Base-by-base conservation (phyloP, 2,888 invertebrate genomes). In the Stenichneumon culpator region DNA sequence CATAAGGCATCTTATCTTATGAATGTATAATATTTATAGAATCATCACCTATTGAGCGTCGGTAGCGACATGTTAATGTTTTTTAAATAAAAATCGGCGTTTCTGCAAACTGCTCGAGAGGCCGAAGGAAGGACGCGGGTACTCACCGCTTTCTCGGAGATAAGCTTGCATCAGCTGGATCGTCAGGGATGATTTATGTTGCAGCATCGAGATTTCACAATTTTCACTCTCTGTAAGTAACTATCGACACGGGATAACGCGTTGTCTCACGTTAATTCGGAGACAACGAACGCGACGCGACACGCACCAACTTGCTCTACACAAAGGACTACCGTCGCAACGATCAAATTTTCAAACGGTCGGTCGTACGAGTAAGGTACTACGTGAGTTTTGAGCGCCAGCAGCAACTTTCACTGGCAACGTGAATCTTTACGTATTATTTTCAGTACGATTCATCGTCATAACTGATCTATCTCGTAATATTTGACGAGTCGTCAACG, bases 101-200 rank as follows among this genome's bases (percentile, higher is more conserved):
- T 44, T 36, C 60, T 22, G 16, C n/a, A 60, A 57, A 63, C 28
- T 60, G 19, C 60, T 60, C 11, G 60, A 39, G 39, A 74, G 19
- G 4, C 44, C 19, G 32, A 63, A 47, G 44, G 5, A 9, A 74
- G 47, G n/a, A 32, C 44, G n/a, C 65, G 65, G 32, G n/a, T 22
- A 68, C 44, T 68, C 14, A 68, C 68, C 9, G 16, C 14, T 52
- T 36, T 16, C 7, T 32, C 28, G n/a, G 2, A 67, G 19, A 67
- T 65, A 16, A 52, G 1, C 7, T 3, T 7, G 19, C 19, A 9
- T 52, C n/a, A 7, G 25, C 3, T 22, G 14, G 14, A 11, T 25
- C 57, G 14, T 57, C 25, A 28, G 22, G 11, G 57, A 57, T 25
- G 25, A 25, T 25, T 57, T 25, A 25, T 25, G 0, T 11, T 25